A percentile compares a stretch with the other conserved stretches of the same genome.
Evolutionary conservation across 1,140 invertebrate species (phyloP).

Genomic region (Cyclina sinensis): DNA sequence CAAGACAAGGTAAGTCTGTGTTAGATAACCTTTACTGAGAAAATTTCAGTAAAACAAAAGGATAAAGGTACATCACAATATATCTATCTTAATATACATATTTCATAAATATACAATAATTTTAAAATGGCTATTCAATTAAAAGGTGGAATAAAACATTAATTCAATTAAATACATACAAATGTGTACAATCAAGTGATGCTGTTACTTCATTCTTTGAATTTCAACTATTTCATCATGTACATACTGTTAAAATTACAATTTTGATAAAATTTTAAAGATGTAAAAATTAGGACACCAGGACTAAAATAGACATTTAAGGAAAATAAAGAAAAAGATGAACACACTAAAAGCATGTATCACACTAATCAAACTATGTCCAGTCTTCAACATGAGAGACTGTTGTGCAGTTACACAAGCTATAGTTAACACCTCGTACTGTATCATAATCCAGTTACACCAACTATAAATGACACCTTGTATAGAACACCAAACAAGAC

Average conservation of each 20-base stretch:
- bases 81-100: conserved; percentile 35
- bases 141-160: background rate
- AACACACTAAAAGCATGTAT: background rate
- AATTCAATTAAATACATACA: background rate
- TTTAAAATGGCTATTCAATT: background rate
- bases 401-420: too few species aligned
- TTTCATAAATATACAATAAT: conserved; percentile 34
- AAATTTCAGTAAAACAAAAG: conserved; percentile 21
- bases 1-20: background rate
- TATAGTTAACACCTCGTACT: too few species aligned
- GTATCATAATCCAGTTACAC: too few species aligned
- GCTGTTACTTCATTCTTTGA: conserved; percentile 5
- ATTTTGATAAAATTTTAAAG: background rate
- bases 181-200: background rate
- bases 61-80: conserved; percentile 47
- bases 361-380: background rate
- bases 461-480: too few species aligned
- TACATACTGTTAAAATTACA: conserved; percentile 4
- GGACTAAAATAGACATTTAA: too few species aligned
- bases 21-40: conserved; percentile 28
- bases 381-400: too few species aligned
- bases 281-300: too few species aligned
- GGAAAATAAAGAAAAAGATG: background rate
- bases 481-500: too few species aligned
- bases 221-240: conserved; percentile 1